Base-by-base conservation (phyloP, 1,140 invertebrate genomes). In the Delia radicum region DNA sequence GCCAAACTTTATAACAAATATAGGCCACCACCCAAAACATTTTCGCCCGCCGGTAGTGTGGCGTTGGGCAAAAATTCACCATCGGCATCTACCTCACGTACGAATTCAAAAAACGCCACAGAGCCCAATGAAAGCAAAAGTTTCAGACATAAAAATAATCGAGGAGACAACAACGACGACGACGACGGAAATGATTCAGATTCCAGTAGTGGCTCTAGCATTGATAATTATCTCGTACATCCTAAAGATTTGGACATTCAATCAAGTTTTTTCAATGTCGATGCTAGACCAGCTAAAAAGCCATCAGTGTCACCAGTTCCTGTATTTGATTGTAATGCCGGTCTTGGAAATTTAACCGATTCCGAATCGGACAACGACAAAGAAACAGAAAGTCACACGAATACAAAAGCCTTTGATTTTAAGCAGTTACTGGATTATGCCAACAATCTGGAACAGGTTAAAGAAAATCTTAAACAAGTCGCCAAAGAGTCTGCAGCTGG, bases 1-100 rank as follows among this genome's bases (percentile, higher is more conserved):
- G 79, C 82, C 37, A 85, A 85, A 75, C 75, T 85, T 1, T 85
- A 83, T 76, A 85, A 85, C 62, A 84, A 85, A 74, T 85, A 84
- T 71, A 80, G 83, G 28, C 84, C 84, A 74, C 84, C 81, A 21
- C 84, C 84, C 4, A 85, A 85, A 48, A 85, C 82, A 12, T 80
- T 84, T 74, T 55, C 55, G 15, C 72, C 67, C 26, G 65, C 77
- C 15, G 80, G 78, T 46, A 82, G 81, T 5, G 78, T 78, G 7
- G 48, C 10, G n/a, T n/a, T n/a, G 8, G 78, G 81, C 62, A 81
- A 79, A 71, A 85, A 84, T 71, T 83, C 83, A 13, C 81, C 83
- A 8, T 78, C 80, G 37, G 83, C 81, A 3, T 85, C 83, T 73
- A 80, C 82, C 27, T 85, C 80, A 61, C 61, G 69, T 28, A 79